A percentile compares a stretch with the other conserved stretches of the same genome.
phyloP scores from a whole-genome alignment of 2,797 vertebrate species.

The Epinephelus coioides region DNA sequence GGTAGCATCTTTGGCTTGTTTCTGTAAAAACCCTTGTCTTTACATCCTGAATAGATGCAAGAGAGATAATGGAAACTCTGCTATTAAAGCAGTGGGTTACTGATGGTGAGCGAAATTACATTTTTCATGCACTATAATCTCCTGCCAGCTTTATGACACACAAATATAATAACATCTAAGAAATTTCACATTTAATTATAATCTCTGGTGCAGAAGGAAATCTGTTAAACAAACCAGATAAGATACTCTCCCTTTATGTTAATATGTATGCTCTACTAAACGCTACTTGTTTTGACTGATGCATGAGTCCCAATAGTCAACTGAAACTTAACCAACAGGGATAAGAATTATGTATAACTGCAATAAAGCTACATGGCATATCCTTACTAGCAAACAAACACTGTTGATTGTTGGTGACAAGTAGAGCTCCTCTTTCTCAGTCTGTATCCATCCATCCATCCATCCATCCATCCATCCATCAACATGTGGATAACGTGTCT shows the following conservation, averaged over 20 bases:
- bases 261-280: background rate
- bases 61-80: background rate
- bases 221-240: background rate
- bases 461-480: too few relatives aligned
- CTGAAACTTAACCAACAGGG: background rate
- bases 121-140: constrained; percentile 5
- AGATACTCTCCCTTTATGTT: too few relatives aligned
- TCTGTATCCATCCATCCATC: too few relatives aligned
- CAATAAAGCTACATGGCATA: background rate
- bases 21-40: background rate
- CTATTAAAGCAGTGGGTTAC: constrained; percentile 12
- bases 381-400: background rate
- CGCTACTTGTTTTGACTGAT: background rate
- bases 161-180: constrained; percentile 2
- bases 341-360: background rate
- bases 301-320: background rate
- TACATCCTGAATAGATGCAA: constrained; percentile 8
- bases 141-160: background rate
- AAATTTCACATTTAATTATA: background rate
- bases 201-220: background rate
- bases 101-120: background rate
- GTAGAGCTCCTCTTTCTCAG: too few relatives aligned
- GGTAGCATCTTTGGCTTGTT: background rate
- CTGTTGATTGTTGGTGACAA: background rate
- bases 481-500: background rate